These are phyloP conservation scores for Lochmaea crataegi DNA, from an alignment of 2,888 invertebrate species.

Conservation along the genomic window DNA sequence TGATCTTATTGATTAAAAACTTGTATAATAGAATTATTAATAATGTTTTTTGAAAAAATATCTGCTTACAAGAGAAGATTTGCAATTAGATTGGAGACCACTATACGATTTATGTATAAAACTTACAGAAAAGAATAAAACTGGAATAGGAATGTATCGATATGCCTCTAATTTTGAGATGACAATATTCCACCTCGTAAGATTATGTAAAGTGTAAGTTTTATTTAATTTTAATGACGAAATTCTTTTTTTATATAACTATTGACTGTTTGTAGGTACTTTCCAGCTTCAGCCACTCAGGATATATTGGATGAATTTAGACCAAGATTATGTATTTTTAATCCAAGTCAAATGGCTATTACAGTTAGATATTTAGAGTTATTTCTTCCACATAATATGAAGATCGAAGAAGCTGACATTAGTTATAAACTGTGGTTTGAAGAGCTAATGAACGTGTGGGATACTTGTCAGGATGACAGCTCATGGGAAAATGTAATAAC, in stretches of 20 bases:
- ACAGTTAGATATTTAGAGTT: slow-evolving; percentile 73
- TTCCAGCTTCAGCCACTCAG: slow-evolving; percentile 78
- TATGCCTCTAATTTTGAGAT: slow-evolving; percentile 52
- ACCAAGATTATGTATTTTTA: slow-evolving; percentile 83
- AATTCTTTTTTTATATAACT: slow-evolving; percentile 6
- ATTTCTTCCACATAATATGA: slow-evolving; percentile 82
- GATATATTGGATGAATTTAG: slow-evolving; percentile 88
- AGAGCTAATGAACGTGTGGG: slow-evolving; percentile 83
- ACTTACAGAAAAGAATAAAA: slow-evolving; percentile 70
- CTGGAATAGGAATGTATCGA: slow-evolving; percentile 72
- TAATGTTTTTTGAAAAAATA: slow-evolving; percentile 73
- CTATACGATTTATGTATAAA: slow-evolving; percentile 77
- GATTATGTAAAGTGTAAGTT: slow-evolving; percentile 60
- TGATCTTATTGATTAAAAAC: too few relatives aligned
- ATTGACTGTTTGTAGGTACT: slow-evolving; percentile 70
- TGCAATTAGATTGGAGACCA: slow-evolving; percentile 87
- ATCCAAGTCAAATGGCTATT: slow-evolving; percentile 66
- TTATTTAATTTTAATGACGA: slow-evolving; percentile 6
- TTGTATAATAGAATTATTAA: too few relatives aligned
- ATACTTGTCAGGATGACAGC: slow-evolving; percentile 78
- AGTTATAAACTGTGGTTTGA: slow-evolving; percentile 85
- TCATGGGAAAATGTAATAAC: slow-evolving; percentile 73
- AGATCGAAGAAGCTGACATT: slow-evolving; percentile 71
- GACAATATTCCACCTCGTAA: slow-evolving; percentile 57
- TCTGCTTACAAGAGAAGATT: slow-evolving; percentile 80